Base-by-base conservation (phyloP, 2,888 invertebrate genomes). In the Spilosoma lubricipeda region DNA sequence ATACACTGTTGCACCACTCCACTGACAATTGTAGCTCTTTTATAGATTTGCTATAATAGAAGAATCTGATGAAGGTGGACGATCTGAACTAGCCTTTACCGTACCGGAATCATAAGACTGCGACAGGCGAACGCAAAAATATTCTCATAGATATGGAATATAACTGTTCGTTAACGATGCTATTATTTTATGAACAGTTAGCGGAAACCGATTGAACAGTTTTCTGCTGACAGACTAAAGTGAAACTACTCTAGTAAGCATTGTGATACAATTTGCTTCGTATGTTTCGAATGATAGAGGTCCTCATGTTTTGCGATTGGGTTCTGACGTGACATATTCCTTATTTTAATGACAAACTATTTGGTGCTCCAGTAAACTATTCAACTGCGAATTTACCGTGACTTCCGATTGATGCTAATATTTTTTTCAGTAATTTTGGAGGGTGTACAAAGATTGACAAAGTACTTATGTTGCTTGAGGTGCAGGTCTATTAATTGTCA, bases 21-120 rank as follows among this genome's bases (percentile, higher is more conserved):
- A 15, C 45, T 45, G 18, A 18, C 0, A 45, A 45, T 18, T 11
- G 0, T 45, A 11, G 45, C 45, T 45, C 18, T 45, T 45, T 18
- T 45, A 45, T 45, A 45, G n/a, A n/a, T n/a, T n/a, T n/a, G n/a
- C n/a, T n/a, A n/a, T n/a, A n/a, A n/a, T n/a, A 15, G 7, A 45
- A 45, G 45, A 48, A 20, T 4, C 0, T 5, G 48, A 48, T 8
- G 7, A 23, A 56, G 36, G n/a, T n/a, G 2, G 3, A 9, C 23
- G 52, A 33, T 68, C 68, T 68, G 70, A 45, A 63, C 70, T 20
- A 70, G 27, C 33, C 70, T 63, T 70, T 70, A 63, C 18, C 18
- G 63, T 30, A 70, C 45, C 1, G 23, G 42, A n/a, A 30, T 27
- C 18, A 20, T 59, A 7, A 30, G 30, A 30, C 48, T 48, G 30